These are phyloP conservation scores for Trichoplusia ni DNA, from an alignment of 1,140 invertebrate genomes.

Conservation along the genomic window DNA sequence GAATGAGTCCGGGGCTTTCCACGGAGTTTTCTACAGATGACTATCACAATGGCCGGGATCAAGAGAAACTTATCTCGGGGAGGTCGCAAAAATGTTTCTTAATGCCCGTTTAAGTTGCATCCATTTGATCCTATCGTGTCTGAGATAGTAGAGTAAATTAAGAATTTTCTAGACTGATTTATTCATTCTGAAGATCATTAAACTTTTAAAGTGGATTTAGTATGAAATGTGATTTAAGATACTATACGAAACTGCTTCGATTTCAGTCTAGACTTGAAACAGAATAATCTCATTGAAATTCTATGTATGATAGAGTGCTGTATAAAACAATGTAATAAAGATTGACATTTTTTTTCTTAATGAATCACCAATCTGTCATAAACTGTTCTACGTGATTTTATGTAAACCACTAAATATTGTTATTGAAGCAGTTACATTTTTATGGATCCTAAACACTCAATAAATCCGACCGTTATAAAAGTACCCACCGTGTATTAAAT, in stretches of 20 bases:
- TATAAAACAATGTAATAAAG: too few relatives aligned
- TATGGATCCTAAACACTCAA: conserved; percentile 72
- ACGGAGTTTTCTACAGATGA: conserved; percentile 71
- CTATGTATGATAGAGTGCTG: too few relatives aligned
- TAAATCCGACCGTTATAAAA: conserved; percentile 69
- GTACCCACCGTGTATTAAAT: conserved; percentile 42
- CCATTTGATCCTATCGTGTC: conserved; percentile 62
- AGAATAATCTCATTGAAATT: conserved; percentile 52
- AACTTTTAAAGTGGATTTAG: neutral
- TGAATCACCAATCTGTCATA: conserved; percentile 57
- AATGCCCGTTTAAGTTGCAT: conserved; percentile 75
- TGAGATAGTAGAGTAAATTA: conserved; percentile 2
- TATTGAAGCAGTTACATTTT: conserved; percentile 70
- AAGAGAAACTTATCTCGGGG: conserved; percentile 71
- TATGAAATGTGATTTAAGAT: neutral
- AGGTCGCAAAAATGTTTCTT: conserved; percentile 74
- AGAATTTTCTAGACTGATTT: too few relatives aligned
- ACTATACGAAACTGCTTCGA: too few relatives aligned
- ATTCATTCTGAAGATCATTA: neutral
- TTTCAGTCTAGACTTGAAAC: conserved; percentile 49
- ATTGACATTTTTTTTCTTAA: too few relatives aligned
- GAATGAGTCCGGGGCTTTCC: conserved; percentile 76
- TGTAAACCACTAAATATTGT: conserved; percentile 42
- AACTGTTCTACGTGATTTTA: too few relatives aligned
- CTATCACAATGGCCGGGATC: conserved; percentile 78